Evolutionary conservation across 30 jellyfish, hydroid and myxozoan genomes (phyloP).

Genomic region (Turritopsis dohrnii): DNA sequence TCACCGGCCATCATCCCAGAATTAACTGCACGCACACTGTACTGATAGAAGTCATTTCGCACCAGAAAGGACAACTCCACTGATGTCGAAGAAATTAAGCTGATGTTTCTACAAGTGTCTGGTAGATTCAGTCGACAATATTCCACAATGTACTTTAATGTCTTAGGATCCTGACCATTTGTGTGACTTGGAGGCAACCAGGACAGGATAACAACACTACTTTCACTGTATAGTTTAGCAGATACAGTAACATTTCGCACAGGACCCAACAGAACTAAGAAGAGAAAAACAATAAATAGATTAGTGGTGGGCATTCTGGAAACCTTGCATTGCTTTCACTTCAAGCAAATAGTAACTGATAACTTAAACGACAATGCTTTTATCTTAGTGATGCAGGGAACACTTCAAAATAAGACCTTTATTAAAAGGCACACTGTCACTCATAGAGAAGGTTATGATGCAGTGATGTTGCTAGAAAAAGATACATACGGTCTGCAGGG

Average conservation of each 20-base stretch:
- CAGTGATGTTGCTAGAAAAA: too few species aligned
- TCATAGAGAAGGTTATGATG: too few species aligned
- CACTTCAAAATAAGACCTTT: neutral
- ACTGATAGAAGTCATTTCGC: neutral
- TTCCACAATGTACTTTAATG: conserved; percentile 9
- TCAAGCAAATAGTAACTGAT: too few species aligned
- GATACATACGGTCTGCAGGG: neutral
- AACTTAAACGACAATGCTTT: neutral
- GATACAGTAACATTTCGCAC: neutral
- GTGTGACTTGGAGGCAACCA: conserved; percentile 12
- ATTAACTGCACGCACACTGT: neutral
- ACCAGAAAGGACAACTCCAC: neutral
- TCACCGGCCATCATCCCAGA: neutral
- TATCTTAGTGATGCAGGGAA: neutral
- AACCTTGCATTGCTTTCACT: too few species aligned
- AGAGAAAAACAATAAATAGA: neutral
- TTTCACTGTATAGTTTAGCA: neutral
- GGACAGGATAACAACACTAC: conserved; percentile 6
- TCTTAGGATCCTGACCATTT: conserved; percentile 8
- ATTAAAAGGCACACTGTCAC: too few species aligned
- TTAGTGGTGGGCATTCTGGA: too few species aligned
- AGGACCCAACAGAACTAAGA: conserved; percentile 2
- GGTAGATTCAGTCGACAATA: conserved; percentile 15
- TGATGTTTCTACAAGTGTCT: conserved; percentile 7
- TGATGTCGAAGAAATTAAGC: neutral